Evolutionary conservation across 1,140 invertebrate genomes (phyloP), one percentile per base, ranked within the genome.

Genomic region (Varroa destructor): DNA sequence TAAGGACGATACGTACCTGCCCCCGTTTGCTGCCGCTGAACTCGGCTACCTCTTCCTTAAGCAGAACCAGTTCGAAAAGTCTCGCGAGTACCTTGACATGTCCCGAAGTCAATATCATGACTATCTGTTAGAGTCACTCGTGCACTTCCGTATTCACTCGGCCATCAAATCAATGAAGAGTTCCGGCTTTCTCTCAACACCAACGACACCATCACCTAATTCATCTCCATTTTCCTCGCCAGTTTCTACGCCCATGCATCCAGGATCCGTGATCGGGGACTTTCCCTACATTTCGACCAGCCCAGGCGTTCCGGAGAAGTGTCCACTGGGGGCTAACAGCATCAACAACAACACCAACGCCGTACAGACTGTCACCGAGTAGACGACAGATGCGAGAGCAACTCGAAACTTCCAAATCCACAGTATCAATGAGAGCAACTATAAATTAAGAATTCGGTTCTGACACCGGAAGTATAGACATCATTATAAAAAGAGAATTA

Each of bases 131-230:
- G 92, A 96, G 77, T 93, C 91, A 0, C 84, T 91, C 67, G 81
- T 97, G 40, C 92, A 95, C 79, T 96, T 96, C 81, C 84, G 90
- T 75, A 89, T 96, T 74, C 92, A 96, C 78, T 86, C 88, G 0
- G 87, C 87, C 71, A 77, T 89, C 6, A 82, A 84, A 74, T 84
- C 85, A 61, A 75, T 79, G 37, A 73, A 71, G 71, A 57, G 64
- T 14, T 75, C 73, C 51, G 72, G 74, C 56, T 74, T 71, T 43
- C 46, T 67, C 40, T 67, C 61, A 40, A 67, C 61, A 12, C 56
- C 72, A 5, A 58, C 71, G 14, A 73, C 73, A 1, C 74, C 71
- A 46, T 75, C 73, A 2, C 73, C 73, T 1, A 71, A 70, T 37
- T 70, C 57, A 42, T 72, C 73, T 4, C 74, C 72, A 6, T 55